Evolutionary conservation across 2,888 invertebrate species (phyloP).

Genomic region (Griposia aprilina): DNA sequence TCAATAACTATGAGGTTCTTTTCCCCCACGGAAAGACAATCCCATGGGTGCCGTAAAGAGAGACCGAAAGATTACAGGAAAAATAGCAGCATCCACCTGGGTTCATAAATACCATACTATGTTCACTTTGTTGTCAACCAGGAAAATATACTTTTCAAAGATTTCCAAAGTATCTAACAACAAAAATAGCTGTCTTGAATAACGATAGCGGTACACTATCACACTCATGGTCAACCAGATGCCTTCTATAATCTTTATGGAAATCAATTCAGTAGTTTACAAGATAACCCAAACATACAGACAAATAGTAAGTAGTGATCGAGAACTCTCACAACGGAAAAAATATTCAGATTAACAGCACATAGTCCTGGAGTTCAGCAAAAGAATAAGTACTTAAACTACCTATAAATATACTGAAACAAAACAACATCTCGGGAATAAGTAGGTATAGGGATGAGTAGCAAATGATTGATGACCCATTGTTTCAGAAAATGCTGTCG

Average conservation of each 20-base stretch:
- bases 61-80: slow-evolving; percentile 19
- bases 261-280: background rate
- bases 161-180: background rate
- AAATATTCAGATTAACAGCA: background rate
- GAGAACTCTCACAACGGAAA: background rate
- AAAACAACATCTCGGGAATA: background rate
- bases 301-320: background rate
- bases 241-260: background rate
- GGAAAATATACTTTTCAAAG: background rate
- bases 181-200: background rate
- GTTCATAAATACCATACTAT: slow-evolving; percentile 3
- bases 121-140: slow-evolving; percentile 17
- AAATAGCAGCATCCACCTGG: slow-evolving; percentile 21
- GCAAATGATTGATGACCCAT: slow-evolving; percentile 10
- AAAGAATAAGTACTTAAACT: background rate
- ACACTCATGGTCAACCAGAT: background rate
- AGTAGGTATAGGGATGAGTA: background rate
- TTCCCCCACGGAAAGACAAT: slow-evolving; percentile 21
- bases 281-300: background rate
- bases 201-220: background rate
- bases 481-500: background rate
- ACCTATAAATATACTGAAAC: too few relatives aligned
- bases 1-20: slow-evolving; percentile 59
- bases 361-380: background rate
- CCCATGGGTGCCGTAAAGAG: slow-evolving; percentile 28